These are phyloP conservation scores for Drosophila recens DNA, from an alignment of 2,888 invertebrate genomes.

Conservation along the genomic window DNA sequence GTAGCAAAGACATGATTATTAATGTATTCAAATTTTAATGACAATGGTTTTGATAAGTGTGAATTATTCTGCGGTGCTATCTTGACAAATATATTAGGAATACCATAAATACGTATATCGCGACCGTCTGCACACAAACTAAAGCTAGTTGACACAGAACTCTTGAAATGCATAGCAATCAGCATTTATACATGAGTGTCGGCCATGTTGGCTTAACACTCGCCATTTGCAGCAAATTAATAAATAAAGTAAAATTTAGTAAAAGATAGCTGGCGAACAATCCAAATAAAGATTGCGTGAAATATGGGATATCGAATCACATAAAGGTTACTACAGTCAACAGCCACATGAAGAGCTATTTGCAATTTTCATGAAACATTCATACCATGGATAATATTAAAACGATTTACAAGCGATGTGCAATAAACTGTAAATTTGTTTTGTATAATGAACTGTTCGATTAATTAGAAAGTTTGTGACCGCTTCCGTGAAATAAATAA, in stretches of 20 bases:
- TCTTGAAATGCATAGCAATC: conserved; percentile 10
- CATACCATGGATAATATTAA: conserved; percentile 5
- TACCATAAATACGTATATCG: background rate
- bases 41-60: background rate
- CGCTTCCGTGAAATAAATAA: background rate
- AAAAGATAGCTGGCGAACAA: conserved; percentile 7
- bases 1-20: too few species aligned
- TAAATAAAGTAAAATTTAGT: conserved; percentile 55
- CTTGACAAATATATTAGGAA: conserved; percentile 6
- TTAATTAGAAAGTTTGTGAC: conserved; percentile 5
- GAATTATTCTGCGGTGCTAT: conserved; percentile 17
- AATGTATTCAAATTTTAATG: background rate
- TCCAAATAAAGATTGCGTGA: conserved; percentile 23
- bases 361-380: conserved; percentile 10
- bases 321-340: conserved; percentile 24
- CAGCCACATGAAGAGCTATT: background rate
- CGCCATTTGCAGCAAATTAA: conserved; percentile 60
- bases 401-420: conserved; percentile 40
- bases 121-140: background rate
- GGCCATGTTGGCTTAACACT: conserved; percentile 61
- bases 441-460: conserved; percentile 17
- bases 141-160: conserved; percentile 19
- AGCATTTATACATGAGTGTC: conserved; percentile 37
- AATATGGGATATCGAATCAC: conserved; percentile 33
- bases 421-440: conserved; percentile 31